These are phyloP conservation scores for Neolamprologus kungweensis DNA, from an alignment of 2,113 vertebrate genomes.

Conservation along the genomic window DNA sequence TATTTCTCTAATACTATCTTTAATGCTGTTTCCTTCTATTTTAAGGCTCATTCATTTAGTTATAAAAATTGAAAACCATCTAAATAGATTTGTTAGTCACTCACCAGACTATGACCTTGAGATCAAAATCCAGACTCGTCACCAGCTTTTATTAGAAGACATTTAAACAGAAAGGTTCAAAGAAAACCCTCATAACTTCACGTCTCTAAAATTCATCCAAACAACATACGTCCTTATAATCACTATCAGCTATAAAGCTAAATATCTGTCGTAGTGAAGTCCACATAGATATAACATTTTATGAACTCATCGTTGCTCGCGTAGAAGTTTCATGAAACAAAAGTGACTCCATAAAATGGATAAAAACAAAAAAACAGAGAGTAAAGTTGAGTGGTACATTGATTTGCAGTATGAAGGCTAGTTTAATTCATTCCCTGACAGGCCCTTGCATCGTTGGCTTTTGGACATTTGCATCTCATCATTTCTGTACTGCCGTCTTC, in stretches of 20 bases:
- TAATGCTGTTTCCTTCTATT: background rate
- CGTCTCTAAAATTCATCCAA: slow-evolving; percentile 29
- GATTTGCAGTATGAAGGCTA: slow-evolving; percentile 65
- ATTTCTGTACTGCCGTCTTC: background rate
- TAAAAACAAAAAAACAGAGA: slow-evolving; percentile 40
- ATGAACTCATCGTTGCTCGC: slow-evolving; percentile 25
- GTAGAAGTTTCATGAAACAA: slow-evolving; percentile 51
- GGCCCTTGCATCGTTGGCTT: slow-evolving; percentile 17
- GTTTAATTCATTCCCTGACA: slow-evolving; percentile 42
- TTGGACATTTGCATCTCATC: slow-evolving; percentile 1
- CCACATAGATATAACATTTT: slow-evolving; percentile 55
- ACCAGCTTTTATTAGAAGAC: slow-evolving; percentile 57
- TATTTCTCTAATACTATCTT: background rate
- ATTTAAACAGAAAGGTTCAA: slow-evolving; percentile 36
- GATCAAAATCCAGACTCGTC: slow-evolving; percentile 8
- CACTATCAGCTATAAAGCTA: slow-evolving; percentile 46
- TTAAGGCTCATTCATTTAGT: background rate
- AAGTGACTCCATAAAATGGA: slow-evolving; percentile 12
- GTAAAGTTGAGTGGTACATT: slow-evolving; percentile 55
- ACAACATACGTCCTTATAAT: slow-evolving; percentile 30
- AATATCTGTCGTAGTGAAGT: slow-evolving; percentile 57
- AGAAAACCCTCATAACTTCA: slow-evolving; percentile 5
- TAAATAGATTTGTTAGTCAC: background rate
- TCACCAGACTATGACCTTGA: background rate
- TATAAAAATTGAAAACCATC: background rate